These are phyloP conservation scores for Nothocercus julius DNA, from an alignment of 2,113 vertebrate species.

Conservation along the genomic window DNA sequence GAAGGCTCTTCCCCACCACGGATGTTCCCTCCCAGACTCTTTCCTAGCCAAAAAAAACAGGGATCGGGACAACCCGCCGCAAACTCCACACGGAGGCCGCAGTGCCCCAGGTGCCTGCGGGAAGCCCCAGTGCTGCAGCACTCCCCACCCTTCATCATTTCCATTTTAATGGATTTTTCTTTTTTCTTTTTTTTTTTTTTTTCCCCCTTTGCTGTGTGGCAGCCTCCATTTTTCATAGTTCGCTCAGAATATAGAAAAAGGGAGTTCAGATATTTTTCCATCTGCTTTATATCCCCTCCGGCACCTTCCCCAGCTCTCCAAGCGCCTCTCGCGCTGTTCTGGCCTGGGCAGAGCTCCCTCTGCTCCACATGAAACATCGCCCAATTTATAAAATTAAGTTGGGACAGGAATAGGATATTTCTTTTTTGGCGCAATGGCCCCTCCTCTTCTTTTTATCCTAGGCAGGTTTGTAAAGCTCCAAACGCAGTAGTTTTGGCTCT, in stretches of 20 bases:
- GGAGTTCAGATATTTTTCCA: background rate
- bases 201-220: background rate
- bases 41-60: background rate
- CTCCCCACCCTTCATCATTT: conserved; percentile 27
- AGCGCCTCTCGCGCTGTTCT: background rate
- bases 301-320: background rate
- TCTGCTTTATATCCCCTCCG: conserved; percentile 39
- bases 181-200: background rate
- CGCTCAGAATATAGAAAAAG: conserved; percentile 46
- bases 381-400: background rate
- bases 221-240: conserved; percentile 65
- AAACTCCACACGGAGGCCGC: background rate
- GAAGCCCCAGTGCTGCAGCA: background rate
- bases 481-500: background rate
- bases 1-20: background rate
- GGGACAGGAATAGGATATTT: background rate
- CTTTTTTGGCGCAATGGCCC: background rate
- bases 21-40: background rate
- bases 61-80: background rate
- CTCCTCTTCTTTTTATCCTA: background rate
- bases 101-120: rapidly evolving
- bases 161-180: conserved; percentile 63
- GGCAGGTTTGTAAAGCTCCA: background rate
- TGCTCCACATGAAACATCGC: background rate
- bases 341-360: background rate